A percentile compares a stretch with the other conserved stretches of the same genome.
Conservation (phyloP, 1,140 invertebrate species). For the Sycobia sp. region DNA sequence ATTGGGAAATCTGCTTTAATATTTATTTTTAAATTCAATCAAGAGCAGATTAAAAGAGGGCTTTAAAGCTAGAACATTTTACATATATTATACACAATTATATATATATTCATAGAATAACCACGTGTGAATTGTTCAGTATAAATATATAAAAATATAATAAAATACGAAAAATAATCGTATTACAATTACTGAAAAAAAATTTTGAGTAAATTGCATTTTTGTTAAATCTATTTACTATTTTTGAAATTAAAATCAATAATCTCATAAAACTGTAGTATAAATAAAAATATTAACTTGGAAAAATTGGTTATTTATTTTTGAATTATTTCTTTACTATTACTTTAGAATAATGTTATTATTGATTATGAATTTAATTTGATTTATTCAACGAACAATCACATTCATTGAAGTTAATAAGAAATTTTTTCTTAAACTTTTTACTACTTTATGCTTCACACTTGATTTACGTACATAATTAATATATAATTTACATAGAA, state of each 20-base stretch:
- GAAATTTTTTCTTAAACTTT: slow-evolving; percentile 6
- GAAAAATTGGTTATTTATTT: too few relatives aligned
- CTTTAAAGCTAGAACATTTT: slow-evolving; percentile 12
- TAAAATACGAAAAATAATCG: background rate
- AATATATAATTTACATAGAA: slow-evolving; percentile 21
- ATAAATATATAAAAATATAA: background rate
- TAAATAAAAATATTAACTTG: background rate
- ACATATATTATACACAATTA: slow-evolving; percentile 25
- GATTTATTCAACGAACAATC: background rate
- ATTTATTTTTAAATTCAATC: background rate
- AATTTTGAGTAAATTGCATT: background rate
- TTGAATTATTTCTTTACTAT: background rate
- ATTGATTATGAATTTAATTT: background rate
- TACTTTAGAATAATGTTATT: background rate
- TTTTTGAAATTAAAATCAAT: slow-evolving; percentile 1
- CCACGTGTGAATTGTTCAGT: too few relatives aligned
- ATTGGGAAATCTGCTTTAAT: too few relatives aligned
- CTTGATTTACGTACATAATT: slow-evolving; percentile 18
- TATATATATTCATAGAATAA: slow-evolving; percentile 3
- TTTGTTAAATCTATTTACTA: background rate
- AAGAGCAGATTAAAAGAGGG: slow-evolving; percentile 1
- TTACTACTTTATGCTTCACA: background rate
- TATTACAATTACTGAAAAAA: slow-evolving; percentile 1
- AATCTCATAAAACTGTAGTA: background rate
- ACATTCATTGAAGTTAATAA: background rate